phyloP scores from a whole-genome alignment of 2,113 vertebrate genomes.

The Zosterops lateralis region DNA sequence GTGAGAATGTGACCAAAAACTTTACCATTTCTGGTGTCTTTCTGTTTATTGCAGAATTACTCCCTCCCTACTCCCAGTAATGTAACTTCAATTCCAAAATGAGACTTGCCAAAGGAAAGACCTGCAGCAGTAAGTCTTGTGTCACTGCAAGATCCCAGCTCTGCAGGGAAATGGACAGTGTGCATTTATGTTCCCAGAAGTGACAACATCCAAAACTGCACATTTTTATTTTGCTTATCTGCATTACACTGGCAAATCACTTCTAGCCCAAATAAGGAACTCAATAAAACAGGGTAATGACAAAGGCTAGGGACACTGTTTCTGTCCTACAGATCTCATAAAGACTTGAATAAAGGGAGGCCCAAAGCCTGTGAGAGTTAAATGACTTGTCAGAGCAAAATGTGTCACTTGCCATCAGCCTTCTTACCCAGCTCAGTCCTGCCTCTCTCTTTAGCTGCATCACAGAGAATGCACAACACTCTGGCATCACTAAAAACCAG shows the following conservation, averaged over 20 bases:
- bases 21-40: background rate
- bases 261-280: background rate
- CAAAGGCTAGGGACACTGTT: background rate
- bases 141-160: background rate
- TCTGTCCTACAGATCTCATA: background rate
- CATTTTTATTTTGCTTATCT: background rate
- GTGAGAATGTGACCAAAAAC: background rate
- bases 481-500: background rate
- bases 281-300: background rate
- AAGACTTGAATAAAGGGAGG: background rate
- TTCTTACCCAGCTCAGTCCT: background rate
- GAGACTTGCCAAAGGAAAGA: background rate
- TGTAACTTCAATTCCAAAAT: background rate
- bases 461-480: background rate
- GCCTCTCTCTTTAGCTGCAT: background rate
- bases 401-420: background rate
- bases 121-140: background rate
- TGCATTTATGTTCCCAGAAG: background rate
- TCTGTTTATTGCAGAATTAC: background rate
- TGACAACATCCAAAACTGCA: background rate
- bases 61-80: background rate
- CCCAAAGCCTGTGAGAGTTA: background rate
- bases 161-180: background rate
- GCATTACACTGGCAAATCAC: background rate
- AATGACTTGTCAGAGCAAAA: background rate